phyloP scores from a whole-genome alignment of 2,888 invertebrate genomes.

The Limenitis camilla region DNA sequence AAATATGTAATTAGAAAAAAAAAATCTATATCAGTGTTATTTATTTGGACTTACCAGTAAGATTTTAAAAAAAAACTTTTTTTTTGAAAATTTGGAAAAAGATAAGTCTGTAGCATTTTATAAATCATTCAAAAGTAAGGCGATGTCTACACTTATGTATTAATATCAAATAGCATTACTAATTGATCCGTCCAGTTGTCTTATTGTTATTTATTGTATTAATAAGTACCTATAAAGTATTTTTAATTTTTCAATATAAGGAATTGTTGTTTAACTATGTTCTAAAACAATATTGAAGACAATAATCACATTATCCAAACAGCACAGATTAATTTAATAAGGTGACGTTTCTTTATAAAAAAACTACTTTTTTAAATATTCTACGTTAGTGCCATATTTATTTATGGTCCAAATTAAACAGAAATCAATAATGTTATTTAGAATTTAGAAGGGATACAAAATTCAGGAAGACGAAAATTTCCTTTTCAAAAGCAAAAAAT shows the following conservation, averaged over 20 bases:
- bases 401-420: too few relatives aligned
- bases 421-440: too few relatives aligned
- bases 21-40: too few relatives aligned
- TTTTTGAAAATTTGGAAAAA: neutral
- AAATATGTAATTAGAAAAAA: too few relatives aligned
- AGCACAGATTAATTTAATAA: neutral
- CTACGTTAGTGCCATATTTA: too few relatives aligned
- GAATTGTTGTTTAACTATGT: conserved; percentile 1
- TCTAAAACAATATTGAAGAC: conserved; percentile 7
- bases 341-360: too few relatives aligned
- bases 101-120: neutral
- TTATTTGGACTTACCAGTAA: too few relatives aligned
- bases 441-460: too few relatives aligned
- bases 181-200: conserved; percentile 60
- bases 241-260: conserved; percentile 20
- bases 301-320: conserved; percentile 1
- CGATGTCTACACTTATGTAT: neutral
- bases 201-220: conserved; percentile 69
- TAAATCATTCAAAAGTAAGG: neutral
- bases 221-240: conserved; percentile 28
- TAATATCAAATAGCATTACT: conserved; percentile 22
- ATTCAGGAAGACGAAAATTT: too few relatives aligned
- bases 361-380: too few relatives aligned
- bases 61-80: too few relatives aligned
- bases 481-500: too few relatives aligned